Evolutionary conservation across 2,888 invertebrate species (phyloP).

Genomic region (Pyrrhosoma nymphula): DNA sequence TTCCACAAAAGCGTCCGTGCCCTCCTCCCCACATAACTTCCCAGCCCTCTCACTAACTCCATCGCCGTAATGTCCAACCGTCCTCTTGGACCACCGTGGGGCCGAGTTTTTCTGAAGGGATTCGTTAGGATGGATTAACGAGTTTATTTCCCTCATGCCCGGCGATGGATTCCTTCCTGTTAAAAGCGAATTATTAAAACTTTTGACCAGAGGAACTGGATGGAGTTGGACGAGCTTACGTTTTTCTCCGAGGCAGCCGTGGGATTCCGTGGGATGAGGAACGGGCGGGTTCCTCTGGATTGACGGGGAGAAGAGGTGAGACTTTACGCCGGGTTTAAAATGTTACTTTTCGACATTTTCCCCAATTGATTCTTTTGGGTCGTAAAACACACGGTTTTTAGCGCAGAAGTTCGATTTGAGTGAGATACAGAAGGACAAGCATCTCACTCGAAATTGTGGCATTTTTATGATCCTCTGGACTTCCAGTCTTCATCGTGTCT

Average conservation of each 20-base stretch:
- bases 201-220: background rate
- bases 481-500: background rate
- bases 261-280: background rate
- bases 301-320: background rate
- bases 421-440: background rate
- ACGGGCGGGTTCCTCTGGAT: background rate
- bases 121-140: constrained; percentile 39
- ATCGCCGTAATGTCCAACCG: background rate
- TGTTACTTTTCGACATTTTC: background rate
- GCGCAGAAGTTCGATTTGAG: background rate
- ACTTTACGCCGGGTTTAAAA: background rate
- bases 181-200: constrained; percentile 36
- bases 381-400: constrained; percentile 26
- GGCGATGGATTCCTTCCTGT: constrained; percentile 35
- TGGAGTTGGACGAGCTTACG: background rate
- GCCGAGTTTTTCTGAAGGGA: constrained; percentile 12
- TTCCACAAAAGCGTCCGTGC: background rate
- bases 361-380: background rate
- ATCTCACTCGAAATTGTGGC: background rate
- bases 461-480: background rate
- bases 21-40: background rate
- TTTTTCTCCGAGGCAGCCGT: background rate
- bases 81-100: background rate
- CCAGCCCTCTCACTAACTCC: background rate
- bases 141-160: background rate